Base-by-base conservation (phyloP, 2,888 invertebrate species). In the Ochropacha duplaris region DNA sequence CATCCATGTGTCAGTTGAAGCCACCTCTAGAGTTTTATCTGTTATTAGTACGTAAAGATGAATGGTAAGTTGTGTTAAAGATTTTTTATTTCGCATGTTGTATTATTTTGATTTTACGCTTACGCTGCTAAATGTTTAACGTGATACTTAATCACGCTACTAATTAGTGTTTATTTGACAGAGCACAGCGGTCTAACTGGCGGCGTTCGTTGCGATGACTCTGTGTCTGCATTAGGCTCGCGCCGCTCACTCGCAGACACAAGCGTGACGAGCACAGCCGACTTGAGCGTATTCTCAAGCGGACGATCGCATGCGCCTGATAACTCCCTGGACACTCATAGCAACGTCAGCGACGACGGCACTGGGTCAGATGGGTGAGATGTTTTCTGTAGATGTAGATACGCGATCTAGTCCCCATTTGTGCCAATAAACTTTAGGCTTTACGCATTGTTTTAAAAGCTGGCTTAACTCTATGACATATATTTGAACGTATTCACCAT, bases 211-310 rank as follows among this genome's bases (percentile, higher is more conserved):
- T 89, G 92, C 69, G 93, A 93, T 74, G 96, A 96, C 79, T 95
- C 95, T 22, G 94, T 94, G 72, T 96, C 96, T 31, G 92, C 94
- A 62, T 81, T 95, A 57, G 96, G 96, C 26, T 97, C 96, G 19
- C 94, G 96, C 57, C 95, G 96, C 56, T 97, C 97, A 55, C 91
- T 97, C 61, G 96, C 97, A 19, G 97, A 96, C 81, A 97, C 97
- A 22, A 96, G 96, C 72, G 96, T 97, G 56, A 97, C 97, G 31
- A 97, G 96, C 55, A 97, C 97, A 0, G 96, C 97, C 0, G 96
- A 97, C 83, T 92, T 97, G 60, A 96, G 96, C 71, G 96, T 96
- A 66, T 96, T 97, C 88, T 96, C 96, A 22, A 95, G 95, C 74
- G 96, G 95, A 12, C 93, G 95, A 56, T 96, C 96, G 12, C 96